phyloP scores from a whole-genome alignment of 2,113 vertebrate genomes.

The Pseudopipra pipra region DNA sequence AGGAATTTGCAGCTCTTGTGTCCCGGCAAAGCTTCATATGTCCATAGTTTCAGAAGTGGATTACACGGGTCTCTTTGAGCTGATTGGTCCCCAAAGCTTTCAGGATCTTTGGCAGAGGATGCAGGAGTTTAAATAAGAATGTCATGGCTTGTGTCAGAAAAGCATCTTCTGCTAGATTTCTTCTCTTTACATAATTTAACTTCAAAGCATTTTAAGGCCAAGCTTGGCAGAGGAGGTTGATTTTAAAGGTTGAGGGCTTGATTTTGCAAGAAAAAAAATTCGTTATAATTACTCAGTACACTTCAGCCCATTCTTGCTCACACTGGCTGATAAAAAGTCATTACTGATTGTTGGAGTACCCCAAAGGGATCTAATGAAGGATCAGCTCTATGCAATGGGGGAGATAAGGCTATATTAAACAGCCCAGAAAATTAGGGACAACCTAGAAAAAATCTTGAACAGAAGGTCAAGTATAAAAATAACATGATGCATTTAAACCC shows the following conservation, averaged over 20 bases:
- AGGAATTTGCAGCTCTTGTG: background rate
- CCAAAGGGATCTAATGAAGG: background rate
- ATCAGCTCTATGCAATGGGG: background rate
- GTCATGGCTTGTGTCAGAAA: background rate
- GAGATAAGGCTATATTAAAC: background rate
- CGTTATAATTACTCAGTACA: background rate
- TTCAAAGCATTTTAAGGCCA: constrained; percentile 20
- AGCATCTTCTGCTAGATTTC: background rate
- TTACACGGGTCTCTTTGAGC: background rate
- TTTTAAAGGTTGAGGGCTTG: constrained; percentile 8
- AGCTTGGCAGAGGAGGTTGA: background rate
- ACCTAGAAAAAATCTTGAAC: background rate
- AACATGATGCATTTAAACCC: background rate
- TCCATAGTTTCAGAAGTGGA: background rate
- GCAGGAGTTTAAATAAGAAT: background rate
- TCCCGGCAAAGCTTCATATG: background rate
- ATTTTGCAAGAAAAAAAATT: background rate
- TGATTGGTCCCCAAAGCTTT: background rate
- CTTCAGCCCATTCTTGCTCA: background rate
- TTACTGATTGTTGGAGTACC: background rate
- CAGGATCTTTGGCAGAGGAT: background rate
- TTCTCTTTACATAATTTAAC: constrained; percentile 3
- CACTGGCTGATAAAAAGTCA: background rate
- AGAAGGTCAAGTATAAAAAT: background rate
- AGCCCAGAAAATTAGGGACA: background rate